Base-by-base conservation (phyloP, 2,888 invertebrate genomes). In the Orthosia incerta region DNA sequence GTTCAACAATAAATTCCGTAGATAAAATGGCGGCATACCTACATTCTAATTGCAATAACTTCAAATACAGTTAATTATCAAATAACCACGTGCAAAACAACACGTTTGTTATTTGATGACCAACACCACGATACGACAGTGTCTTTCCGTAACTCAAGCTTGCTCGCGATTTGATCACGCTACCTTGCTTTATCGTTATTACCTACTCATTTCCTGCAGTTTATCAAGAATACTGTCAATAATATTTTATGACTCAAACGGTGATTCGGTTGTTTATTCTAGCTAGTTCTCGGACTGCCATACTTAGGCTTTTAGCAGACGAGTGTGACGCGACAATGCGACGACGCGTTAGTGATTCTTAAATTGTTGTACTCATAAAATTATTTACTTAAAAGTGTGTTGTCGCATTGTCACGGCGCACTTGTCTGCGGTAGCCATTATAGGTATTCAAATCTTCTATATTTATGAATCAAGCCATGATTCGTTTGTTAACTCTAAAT, bases 171-270 rank as follows among this genome's bases (percentile, higher is more conserved):
- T 39, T 16, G 61, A 55, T 73, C 56, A 18, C 48, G 55, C 39
- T 55, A 50, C 62, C 23, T 72, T 46, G 5, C 26, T 26, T 59
- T 31, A 20, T 62, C 45, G 15, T 4, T 5, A 57, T 62, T 26
- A 4, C 26, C 57, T 26, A 4, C 26, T 39, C 11, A 61, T 61
- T 61, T 61, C 39, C 72, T 74, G 62, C 39, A 48, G 31, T 48
- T 56, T 48, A 62, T 60, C 59, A 60, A 46, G 23, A 20, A 53
- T 73, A 73, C 4, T 31, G 26, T 59, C 45, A 9, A 7, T 39
- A 31, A 31, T 31, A 39, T 39, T 39, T 39, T 20, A 20, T 53
- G 53, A 53, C 9, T 20, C 11, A 53, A 20, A 12, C 53, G 53
- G 20, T 20, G n/a, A n/a, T 53, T n/a, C 12, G 20, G 20, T 4